Percentiles rank a stretch among this genome's conserved stretches.
These are phyloP conservation scores for Latrodectus elegans DNA, from an alignment of 2,888 invertebrate species.

Conservation along the genomic window DNA sequence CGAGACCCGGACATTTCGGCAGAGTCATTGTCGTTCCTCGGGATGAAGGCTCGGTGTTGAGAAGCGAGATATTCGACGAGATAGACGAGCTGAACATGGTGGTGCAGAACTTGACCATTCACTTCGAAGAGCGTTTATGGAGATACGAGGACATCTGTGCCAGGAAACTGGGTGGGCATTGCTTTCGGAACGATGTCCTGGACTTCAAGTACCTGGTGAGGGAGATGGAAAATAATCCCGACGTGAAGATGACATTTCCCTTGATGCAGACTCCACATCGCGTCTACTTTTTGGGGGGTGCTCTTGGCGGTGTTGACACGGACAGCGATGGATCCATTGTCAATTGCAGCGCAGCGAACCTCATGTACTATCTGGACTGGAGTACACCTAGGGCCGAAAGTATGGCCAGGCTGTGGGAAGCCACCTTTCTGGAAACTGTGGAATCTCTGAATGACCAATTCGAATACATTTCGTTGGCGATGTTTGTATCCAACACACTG, in stretches of 20 bases:
- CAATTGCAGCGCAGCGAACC: slow-evolving; percentile 90
- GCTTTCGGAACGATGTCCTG: slow-evolving; percentile 89
- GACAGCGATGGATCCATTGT: slow-evolving; percentile 84
- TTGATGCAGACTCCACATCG: slow-evolving; percentile 92
- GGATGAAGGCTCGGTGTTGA: slow-evolving; percentile 87
- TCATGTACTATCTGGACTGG: slow-evolving; percentile 87
- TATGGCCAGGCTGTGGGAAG: slow-evolving; percentile 92
- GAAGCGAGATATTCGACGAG: slow-evolving; percentile 86
- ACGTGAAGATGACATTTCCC: slow-evolving; percentile 81
- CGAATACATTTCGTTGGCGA: slow-evolving; percentile 86
- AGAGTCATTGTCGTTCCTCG: slow-evolving; percentile 88
- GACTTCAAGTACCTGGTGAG: slow-evolving; percentile 88
- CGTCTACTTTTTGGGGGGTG: slow-evolving; percentile 88
- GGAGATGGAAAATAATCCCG: slow-evolving; percentile 80
- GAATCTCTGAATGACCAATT: slow-evolving; percentile 80
- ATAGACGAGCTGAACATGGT: slow-evolving; percentile 84
- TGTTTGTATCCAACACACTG: slow-evolving; percentile 91
- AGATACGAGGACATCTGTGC: slow-evolving; percentile 84
- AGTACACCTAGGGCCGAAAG: slow-evolving; percentile 71
- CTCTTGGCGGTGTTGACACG: slow-evolving; percentile 89
- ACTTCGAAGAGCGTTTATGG: slow-evolving; percentile 76
- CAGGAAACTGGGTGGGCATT: slow-evolving; percentile 85
- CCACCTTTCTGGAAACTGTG: slow-evolving; percentile 85
- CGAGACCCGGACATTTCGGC: slow-evolving; percentile 92
- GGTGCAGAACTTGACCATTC: slow-evolving; percentile 85